These are phyloP conservation scores for Microhierax caerulescens DNA, from an alignment of 2,797 vertebrate species.

Conservation along the genomic window DNA sequence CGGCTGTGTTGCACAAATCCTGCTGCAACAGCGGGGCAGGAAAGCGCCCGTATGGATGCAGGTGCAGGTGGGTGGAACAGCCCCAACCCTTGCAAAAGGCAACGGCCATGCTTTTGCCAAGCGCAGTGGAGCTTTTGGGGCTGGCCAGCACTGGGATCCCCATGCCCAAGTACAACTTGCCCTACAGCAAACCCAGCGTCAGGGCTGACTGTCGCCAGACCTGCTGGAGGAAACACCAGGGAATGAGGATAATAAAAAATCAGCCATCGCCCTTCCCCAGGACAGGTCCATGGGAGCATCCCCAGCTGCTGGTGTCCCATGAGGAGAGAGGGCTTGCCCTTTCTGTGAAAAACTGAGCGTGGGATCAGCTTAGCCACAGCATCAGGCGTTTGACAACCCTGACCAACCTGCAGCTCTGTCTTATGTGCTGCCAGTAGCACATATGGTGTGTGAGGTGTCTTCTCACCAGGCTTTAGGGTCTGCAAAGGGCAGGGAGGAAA, in stretches of 20 bases:
- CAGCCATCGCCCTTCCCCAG: background rate
- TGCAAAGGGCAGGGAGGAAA: background rate
- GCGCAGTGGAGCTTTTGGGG: background rate
- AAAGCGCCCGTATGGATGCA: background rate
- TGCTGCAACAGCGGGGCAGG: background rate
- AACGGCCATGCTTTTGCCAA: background rate
- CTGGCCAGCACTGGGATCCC: background rate
- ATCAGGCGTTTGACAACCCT: background rate
- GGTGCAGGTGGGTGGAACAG: background rate
- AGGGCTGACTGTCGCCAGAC: background rate
- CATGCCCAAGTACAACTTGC: background rate
- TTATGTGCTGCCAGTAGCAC: background rate
- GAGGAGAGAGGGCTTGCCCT: background rate
- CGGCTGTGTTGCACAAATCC: background rate
- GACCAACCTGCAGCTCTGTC: background rate
- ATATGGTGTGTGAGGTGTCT: background rate
- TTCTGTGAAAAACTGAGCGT: background rate
- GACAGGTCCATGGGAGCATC: background rate
- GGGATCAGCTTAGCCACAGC: background rate
- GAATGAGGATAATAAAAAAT: background rate
- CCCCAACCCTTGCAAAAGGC: accelerated
- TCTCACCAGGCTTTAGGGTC: background rate
- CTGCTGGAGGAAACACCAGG: accelerated
- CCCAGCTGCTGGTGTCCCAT: background rate
- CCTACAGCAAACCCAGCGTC: background rate